Evolutionary conservation across 2,113 vertebrate species (phyloP), one percentile per base, ranked within the genome.

Genomic region (Pipra filicauda): DNA sequence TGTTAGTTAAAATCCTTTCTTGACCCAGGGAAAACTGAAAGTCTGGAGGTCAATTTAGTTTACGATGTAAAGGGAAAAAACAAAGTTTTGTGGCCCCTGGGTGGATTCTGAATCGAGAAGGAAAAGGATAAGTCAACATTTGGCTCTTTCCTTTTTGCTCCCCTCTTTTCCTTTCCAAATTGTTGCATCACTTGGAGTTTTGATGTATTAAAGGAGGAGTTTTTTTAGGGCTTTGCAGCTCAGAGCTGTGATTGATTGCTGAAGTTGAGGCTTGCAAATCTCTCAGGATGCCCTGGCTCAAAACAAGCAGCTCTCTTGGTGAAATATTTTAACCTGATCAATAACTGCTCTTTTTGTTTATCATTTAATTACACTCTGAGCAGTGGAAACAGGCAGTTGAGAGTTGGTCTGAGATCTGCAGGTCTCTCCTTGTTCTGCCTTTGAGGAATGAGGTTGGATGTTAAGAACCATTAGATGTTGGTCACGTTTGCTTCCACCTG

Each of bases 301-400:
- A 90, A 92, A 49, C 22, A 70, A 92, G 30, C 3, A 1, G 64
- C 33, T 62, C 43, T 90, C 73, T 39, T 33, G 33, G 52, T 6
- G 12, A 92, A 95, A 73, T 94, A 90, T 76, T 88, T 93, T 74
- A 74, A 91, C 66, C 67, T 76, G 85, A 86, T 94, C 91, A 92
- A 83, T 90, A 91, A 24, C 37, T 76, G n/a, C 37, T 79, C 13
- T 43, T 88, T 82, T 86, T 80, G 79, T 70, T 93, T 92, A 83
- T 73, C 67, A 90, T 77, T 54, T 80, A 88, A 88, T 83, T 88
- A 27, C 14, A 3, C 7, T 21, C 37, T 27, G 54, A 86, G 31
- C 67, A 51, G 35, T 80, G 41, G 58, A 88, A 95, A 76, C 0
- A 5, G 19, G 33, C 39, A 79, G 35, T 3, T 58, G 66, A 61